A percentile compares a stretch with the other conserved stretches of the same genome.
phyloP scores from a whole-genome alignment of 2,113 vertebrate species.

The Myiagra hebetior region DNA sequence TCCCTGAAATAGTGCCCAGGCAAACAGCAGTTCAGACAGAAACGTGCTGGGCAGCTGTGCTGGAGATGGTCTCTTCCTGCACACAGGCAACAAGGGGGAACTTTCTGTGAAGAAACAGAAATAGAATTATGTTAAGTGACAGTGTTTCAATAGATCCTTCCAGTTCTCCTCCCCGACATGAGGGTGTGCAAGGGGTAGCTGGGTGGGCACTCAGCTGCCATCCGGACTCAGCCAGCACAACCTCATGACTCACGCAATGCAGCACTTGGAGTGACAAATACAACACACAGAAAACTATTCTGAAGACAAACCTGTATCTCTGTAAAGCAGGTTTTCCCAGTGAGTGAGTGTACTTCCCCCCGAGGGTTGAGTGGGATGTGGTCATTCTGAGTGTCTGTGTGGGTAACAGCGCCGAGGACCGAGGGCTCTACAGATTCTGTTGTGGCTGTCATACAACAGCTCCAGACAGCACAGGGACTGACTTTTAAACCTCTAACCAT shows the following conservation, averaged over 20 bases:
- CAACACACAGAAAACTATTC: accelerated
- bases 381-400: too few relatives aligned
- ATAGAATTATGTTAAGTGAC: neutral
- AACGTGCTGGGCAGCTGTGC: constrained; percentile 77
- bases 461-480: neutral
- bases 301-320: neutral
- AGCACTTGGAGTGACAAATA: neutral
- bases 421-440: accelerated
- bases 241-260: neutral
- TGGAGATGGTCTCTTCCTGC: constrained; percentile 76
- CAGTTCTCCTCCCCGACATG: accelerated
- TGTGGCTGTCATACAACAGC: too few relatives aligned
- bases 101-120: constrained; percentile 74
- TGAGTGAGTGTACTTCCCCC: neutral
- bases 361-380: accelerated
- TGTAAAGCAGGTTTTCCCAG: neutral
- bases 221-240: accelerated
- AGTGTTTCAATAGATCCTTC: neutral
- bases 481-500: neutral
- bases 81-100: constrained; percentile 83
- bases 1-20: constrained; percentile 80
- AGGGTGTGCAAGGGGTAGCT: accelerated
- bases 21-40: constrained; percentile 87
- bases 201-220: neutral
- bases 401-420: neutral